These are phyloP conservation scores for Drosophila melanogaster DNA, from an alignment of 1,140 invertebrate genomes.

Conservation along the genomic window DNA sequence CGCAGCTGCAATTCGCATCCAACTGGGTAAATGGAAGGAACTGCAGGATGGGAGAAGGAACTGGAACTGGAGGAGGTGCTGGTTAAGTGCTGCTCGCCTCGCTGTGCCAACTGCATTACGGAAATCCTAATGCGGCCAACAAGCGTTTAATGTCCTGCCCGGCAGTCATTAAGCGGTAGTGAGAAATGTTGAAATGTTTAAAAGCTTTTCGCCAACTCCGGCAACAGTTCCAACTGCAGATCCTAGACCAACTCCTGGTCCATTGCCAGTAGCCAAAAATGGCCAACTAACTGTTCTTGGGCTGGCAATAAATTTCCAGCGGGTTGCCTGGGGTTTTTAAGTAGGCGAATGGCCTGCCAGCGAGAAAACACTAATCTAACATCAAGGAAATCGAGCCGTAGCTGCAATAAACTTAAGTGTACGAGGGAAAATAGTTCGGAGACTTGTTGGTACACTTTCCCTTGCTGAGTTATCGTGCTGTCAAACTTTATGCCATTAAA, in stretches of 20 bases:
- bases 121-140: conserved; percentile 77
- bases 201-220: conserved; percentile 53
- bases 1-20: conserved; percentile 25
- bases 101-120: conserved; percentile 66
- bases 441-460: neutral
- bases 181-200: conserved; percentile 48
- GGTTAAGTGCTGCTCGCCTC: conserved; percentile 26
- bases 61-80: neutral
- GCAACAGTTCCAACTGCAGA: conserved; percentile 1
- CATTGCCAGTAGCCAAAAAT: conserved; percentile 45
- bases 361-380: conserved; percentile 27
- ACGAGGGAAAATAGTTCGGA: neutral
- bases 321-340: conserved; percentile 20
- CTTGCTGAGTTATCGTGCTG: neutral
- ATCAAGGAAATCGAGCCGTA: conserved; percentile 20
- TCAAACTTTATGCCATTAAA: neutral
- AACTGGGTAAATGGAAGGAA: conserved; percentile 14
- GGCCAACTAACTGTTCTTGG: conserved; percentile 55
- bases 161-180: conserved; percentile 73
- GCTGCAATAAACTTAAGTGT: conserved; percentile 10
- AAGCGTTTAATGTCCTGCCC: conserved; percentile 77
- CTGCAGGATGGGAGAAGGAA: neutral
- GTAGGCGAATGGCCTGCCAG: conserved; percentile 2
- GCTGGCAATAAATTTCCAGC: conserved; percentile 57
- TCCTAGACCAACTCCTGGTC: neutral